These are phyloP conservation scores for Pogonocichla stellata DNA, from an alignment of 2,113 vertebrate genomes.

Conservation along the genomic window DNA sequence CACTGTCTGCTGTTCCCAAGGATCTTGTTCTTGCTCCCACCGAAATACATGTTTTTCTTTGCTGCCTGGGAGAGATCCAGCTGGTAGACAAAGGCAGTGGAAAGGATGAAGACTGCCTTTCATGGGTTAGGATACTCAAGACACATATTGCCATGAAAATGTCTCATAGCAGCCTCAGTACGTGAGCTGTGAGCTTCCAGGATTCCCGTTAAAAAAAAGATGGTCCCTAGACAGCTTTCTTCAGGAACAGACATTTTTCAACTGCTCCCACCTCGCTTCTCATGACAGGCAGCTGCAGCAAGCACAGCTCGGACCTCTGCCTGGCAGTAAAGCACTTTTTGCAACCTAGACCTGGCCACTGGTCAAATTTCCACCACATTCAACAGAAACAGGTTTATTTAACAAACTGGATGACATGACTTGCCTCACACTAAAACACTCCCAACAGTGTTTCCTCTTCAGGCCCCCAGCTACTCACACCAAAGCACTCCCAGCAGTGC, in stretches of 20 bases:
- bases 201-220: background rate
- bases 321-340: background rate
- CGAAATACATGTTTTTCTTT: background rate
- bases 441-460: background rate
- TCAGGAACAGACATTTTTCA: background rate
- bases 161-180: background rate
- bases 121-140: background rate
- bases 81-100: background rate
- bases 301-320: background rate
- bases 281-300: background rate
- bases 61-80: background rate
- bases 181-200: background rate
- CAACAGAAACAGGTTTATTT: background rate
- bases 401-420: background rate
- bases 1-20: background rate
- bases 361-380: background rate
- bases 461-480: background rate
- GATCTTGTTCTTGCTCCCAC: background rate
- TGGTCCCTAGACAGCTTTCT: background rate
- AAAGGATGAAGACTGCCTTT: background rate
- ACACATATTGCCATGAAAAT: background rate
- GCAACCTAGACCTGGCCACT: background rate
- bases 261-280: accelerated
- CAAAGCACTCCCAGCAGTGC: background rate
- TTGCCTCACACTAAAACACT: background rate